phyloP scores from a whole-genome alignment of 1,140 invertebrate species.

The Hesperophylax magnus region DNA sequence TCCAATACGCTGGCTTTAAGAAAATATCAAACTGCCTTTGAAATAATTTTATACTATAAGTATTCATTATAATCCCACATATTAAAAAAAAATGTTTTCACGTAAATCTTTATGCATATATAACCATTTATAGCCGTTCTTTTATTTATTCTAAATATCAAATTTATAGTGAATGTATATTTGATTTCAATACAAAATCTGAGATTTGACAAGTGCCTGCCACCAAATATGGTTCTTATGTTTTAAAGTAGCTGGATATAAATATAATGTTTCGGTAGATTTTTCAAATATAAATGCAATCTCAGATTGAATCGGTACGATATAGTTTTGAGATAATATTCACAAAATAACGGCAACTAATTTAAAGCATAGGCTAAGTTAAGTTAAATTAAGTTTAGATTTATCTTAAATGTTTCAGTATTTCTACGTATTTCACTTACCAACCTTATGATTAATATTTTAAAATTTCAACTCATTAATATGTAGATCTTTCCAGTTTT shows the following conservation, averaged over 20 bases:
- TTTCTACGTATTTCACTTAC: slow-evolving; percentile 6
- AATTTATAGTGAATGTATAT: neutral
- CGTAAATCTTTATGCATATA: neutral
- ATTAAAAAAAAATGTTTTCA: neutral
- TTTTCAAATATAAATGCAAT: too few relatives aligned
- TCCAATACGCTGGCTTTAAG: too few relatives aligned
- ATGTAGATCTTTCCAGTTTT: too few relatives aligned
- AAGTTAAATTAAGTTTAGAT: neutral
- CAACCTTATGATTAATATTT: too few relatives aligned
- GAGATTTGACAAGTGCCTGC: neutral
- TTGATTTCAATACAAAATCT: neutral
- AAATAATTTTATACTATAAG: too few relatives aligned
- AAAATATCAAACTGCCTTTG: too few relatives aligned
- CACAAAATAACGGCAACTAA: slow-evolving; percentile 17
- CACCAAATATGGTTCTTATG: too few relatives aligned
- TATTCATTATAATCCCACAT: neutral
- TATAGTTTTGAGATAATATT: too few relatives aligned
- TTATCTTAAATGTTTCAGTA: slow-evolving; percentile 25
- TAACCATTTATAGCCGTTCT: neutral
- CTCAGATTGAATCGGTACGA: too few relatives aligned
- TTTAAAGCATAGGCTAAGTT: slow-evolving; percentile 3
- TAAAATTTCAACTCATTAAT: too few relatives aligned
- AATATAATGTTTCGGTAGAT: too few relatives aligned
- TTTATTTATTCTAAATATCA: neutral
- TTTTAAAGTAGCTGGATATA: too few relatives aligned